Evolutionary conservation across 2,113 vertebrate species (phyloP).

Genomic region (Thinocorus orbignyianus): DNA sequence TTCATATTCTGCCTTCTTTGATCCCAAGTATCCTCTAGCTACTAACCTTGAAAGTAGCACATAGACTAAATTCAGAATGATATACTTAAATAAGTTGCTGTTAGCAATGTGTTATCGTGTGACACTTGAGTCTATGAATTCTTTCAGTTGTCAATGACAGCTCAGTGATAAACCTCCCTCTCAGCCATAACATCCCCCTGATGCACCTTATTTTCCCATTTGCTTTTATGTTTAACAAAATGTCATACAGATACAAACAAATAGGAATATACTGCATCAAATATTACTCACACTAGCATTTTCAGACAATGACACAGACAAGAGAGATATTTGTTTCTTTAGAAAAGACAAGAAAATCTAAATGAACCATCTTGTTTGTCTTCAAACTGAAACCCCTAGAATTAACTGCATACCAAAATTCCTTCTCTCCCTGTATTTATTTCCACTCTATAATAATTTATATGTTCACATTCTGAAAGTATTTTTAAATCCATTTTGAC

Average conservation of each 20-base stretch:
- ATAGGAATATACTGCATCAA: constrained; percentile 40
- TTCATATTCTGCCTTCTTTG: constrained; percentile 26
- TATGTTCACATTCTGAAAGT: accelerated
- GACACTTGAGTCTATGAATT: constrained; percentile 1
- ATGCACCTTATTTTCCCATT: constrained; percentile 34
- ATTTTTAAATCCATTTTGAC: not conserved
- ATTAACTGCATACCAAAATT: not conserved
- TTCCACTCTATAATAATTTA: not conserved
- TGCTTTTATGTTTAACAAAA: constrained; percentile 64
- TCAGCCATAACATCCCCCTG: constrained; percentile 35
- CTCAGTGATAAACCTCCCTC: constrained; percentile 51
- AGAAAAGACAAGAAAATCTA: constrained; percentile 9
- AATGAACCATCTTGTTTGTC: not conserved
- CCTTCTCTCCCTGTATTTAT: not conserved
- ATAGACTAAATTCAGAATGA: constrained; percentile 33
- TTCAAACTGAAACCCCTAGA: not conserved
- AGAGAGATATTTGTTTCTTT: constrained; percentile 9
- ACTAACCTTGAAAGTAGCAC: constrained; percentile 37
- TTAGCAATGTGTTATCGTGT: constrained; percentile 24
- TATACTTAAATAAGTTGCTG: constrained; percentile 30
- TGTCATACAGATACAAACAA: constrained; percentile 33
- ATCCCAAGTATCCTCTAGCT: constrained; percentile 40
- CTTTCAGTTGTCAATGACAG: constrained; percentile 49
- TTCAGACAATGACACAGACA: constrained; percentile 23
- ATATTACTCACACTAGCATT: constrained; percentile 28